Evolutionary conservation across 2,888 invertebrate species (phyloP).

Genomic region (Caenorhabditis parvicauda): DNA sequence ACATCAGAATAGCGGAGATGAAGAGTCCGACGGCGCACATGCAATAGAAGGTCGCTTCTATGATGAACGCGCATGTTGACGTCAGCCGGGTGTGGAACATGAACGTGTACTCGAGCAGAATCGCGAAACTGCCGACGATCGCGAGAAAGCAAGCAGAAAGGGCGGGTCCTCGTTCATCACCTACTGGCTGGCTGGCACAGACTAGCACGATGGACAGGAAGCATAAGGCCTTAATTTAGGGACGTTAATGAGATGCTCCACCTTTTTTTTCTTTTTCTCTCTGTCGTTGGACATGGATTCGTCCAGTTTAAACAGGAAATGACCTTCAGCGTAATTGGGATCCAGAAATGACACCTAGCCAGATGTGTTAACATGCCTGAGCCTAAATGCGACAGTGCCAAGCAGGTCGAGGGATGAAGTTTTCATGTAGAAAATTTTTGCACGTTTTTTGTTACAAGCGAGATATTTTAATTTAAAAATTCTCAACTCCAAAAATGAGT

Average conservation of each 20-base stretch:
- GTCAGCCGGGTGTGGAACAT: slow-evolving; percentile 42
- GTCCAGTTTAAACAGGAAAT: too few relatives aligned
- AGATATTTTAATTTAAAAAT: too few relatives aligned
- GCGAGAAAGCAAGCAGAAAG: slow-evolving; percentile 42
- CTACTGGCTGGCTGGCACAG: slow-evolving; percentile 36
- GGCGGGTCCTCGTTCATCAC: slow-evolving; percentile 47
- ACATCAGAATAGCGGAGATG: slow-evolving; percentile 39
- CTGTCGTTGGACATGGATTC: too few relatives aligned
- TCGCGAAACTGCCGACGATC: slow-evolving; percentile 40
- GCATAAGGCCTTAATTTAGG: slow-evolving; percentile 30
- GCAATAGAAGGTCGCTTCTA: slow-evolving; percentile 35
- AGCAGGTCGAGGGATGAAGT: too few relatives aligned
- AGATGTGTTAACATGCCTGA: too few relatives aligned
- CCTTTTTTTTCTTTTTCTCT: background rate
- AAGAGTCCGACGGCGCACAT: slow-evolving; percentile 35
- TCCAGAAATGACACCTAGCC: too few relatives aligned
- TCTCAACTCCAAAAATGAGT: too few relatives aligned
- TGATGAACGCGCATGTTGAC: slow-evolving; percentile 36
- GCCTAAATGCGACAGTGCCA: too few relatives aligned
- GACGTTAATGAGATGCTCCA: background rate
- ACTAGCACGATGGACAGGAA: slow-evolving; percentile 35
- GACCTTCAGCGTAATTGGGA: too few relatives aligned
- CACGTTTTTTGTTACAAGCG: too few relatives aligned
- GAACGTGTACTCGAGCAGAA: slow-evolving; percentile 45
- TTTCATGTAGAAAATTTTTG: too few relatives aligned